These are phyloP conservation scores for Watsonalla cultraria DNA, from an alignment of 2,888 invertebrate genomes.

Conservation along the genomic window DNA sequence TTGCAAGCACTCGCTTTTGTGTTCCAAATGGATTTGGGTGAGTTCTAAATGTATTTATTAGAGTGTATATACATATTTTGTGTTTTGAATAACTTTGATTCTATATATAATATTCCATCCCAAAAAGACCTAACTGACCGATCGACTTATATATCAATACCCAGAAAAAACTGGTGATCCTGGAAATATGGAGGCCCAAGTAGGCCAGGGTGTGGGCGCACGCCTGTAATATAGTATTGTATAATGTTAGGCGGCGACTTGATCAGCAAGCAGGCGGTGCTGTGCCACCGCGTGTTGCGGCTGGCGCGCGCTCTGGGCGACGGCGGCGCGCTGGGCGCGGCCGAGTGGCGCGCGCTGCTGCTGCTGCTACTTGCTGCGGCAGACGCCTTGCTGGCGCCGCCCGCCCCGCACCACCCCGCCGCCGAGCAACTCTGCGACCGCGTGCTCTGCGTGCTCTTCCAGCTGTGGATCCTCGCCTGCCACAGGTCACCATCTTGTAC, in stretches of 20 bases:
- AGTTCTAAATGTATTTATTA: slow-evolving; percentile 34
- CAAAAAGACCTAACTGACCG: too few species aligned
- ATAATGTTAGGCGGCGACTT: slow-evolving; percentile 86
- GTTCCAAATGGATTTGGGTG: slow-evolving; percentile 92
- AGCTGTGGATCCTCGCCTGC: slow-evolving; percentile 83
- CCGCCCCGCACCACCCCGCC: slow-evolving; percentile 96
- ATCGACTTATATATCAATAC: too few species aligned
- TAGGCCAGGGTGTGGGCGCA: too few species aligned
- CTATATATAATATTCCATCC: too few species aligned
- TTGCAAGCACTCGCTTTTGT: slow-evolving; percentile 94
- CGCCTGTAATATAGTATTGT: neutral
- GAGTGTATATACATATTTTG: too few species aligned
- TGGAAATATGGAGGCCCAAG: too few species aligned
- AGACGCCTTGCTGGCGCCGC: slow-evolving; percentile 93
- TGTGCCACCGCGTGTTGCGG: slow-evolving; percentile 93
- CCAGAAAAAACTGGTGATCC: too few species aligned
- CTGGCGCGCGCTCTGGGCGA: slow-evolving; percentile 85
- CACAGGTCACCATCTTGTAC: slow-evolving; percentile 50
- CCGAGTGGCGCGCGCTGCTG: slow-evolving; percentile 94
- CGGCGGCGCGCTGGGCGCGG: slow-evolving; percentile 81
- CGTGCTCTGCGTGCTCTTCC: slow-evolving; percentile 94
- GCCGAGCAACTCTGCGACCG: slow-evolving; percentile 96
- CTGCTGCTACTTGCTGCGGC: slow-evolving; percentile 90
- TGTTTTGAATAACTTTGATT: too few species aligned
- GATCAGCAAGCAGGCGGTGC: slow-evolving; percentile 94